Percentiles rank a stretch among this genome's conserved stretches.
Conservation (phyloP, 2,888 invertebrate species). For the Metellina segmentata region DNA sequence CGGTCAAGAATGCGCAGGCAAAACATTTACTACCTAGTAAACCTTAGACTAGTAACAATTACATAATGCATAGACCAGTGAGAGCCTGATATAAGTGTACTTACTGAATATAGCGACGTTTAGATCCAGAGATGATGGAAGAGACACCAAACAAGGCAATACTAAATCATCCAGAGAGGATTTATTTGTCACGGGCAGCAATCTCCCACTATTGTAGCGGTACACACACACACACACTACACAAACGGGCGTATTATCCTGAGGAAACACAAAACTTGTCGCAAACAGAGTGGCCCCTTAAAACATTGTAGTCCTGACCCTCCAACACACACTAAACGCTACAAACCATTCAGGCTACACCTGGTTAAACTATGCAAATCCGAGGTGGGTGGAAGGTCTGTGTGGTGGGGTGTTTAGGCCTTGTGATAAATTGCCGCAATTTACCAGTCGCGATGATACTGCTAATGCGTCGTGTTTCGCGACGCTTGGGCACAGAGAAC, state of each 20-base stretch:
- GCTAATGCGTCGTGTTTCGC: slow-evolving; percentile 14
- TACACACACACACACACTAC: slow-evolving; percentile 30
- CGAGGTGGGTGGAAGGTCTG: background rate
- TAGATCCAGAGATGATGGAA: slow-evolving; percentile 27
- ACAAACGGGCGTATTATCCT: slow-evolving; percentile 39
- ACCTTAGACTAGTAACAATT: background rate
- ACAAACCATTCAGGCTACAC: slow-evolving; percentile 5
- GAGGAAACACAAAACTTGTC: slow-evolving; percentile 43
- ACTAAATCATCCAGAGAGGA: slow-evolving; percentile 36
- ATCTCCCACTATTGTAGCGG: slow-evolving; percentile 2
- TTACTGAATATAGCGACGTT: slow-evolving; percentile 24
- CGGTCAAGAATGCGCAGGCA: too few relatives aligned
- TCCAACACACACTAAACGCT: background rate
- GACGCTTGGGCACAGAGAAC: slow-evolving; percentile 3
- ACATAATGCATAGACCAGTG: background rate
- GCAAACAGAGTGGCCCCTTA: slow-evolving; percentile 4
- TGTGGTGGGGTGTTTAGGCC: background rate
- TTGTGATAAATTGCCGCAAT: slow-evolving; percentile 70
- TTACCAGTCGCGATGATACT: slow-evolving; percentile 39
- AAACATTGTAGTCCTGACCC: background rate
- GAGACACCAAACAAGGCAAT: slow-evolving; percentile 2
- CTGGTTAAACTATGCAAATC: slow-evolving; percentile 70
- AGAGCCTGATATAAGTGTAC: background rate
- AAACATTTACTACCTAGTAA: too few relatives aligned
- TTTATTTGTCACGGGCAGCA: slow-evolving; percentile 17